Percentiles rank a stretch among this genome's conserved stretches.
phyloP scores from a whole-genome alignment of 2,888 invertebrate species.

The Rosalia funebris region DNA sequence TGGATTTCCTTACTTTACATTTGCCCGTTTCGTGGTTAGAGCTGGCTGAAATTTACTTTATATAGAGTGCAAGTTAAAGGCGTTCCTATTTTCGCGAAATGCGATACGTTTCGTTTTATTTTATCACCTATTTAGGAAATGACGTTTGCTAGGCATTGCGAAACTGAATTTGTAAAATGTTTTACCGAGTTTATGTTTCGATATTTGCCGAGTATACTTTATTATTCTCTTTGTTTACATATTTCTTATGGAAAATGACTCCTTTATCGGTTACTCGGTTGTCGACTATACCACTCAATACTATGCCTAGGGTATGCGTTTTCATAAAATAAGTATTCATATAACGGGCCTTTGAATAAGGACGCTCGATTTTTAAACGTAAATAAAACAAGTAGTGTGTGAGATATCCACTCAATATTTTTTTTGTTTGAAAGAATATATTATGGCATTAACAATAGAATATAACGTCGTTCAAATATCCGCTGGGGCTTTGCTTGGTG shows the following conservation, averaged over 20 bases:
- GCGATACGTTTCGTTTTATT: conserved; percentile 1
- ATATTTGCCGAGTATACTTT: conserved; percentile 27
- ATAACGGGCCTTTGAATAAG: no score
- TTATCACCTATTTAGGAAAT: neutral
- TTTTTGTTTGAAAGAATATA: no score
- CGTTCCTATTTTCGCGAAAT: conserved; percentile 8
- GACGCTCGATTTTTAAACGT: no score
- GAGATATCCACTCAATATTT: no score
- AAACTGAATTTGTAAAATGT: conserved; percentile 9
- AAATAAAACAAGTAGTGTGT: no score
- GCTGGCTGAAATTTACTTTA: neutral
- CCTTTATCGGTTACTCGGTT: conserved; percentile 25
- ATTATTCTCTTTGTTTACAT: conserved; percentile 29
- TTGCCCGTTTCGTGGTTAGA: neutral
- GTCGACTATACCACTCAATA: conserved; percentile 18
- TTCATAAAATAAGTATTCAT: neutral
- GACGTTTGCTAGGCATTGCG: conserved; percentile 7
- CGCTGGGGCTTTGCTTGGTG: no score
- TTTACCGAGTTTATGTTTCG: conserved; percentile 1
- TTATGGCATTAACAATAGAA: no score
- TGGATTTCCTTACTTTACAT: neutral
- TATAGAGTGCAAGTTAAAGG: conserved; percentile 1
- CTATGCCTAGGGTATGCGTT: neutral
- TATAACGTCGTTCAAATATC: no score
- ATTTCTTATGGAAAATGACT: conserved; percentile 19